Conservation (phyloP, 2,888 invertebrate genomes). For the Drosophila rubida region DNA sequence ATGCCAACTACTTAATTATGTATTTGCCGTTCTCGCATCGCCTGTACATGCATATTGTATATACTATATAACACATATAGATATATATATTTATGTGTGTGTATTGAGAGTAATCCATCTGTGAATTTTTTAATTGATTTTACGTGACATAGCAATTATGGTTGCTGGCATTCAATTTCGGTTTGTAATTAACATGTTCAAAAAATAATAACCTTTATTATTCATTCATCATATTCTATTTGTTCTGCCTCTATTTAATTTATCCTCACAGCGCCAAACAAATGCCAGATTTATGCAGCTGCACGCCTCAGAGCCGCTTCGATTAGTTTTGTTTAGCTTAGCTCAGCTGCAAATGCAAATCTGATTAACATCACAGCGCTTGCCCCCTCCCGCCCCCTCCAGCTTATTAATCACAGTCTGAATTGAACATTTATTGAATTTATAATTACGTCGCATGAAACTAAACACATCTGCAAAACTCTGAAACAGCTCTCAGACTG, state of each 20-base stretch:
- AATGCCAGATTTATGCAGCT: constrained; percentile 2
- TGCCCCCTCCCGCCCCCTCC: no score
- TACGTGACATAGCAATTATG: constrained; percentile 46
- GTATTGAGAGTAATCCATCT: constrained; percentile 25
- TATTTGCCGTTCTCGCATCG: background rate
- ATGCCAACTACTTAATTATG: constrained; percentile 40
- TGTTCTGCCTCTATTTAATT: constrained; percentile 41
- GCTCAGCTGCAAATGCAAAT: constrained; percentile 2
- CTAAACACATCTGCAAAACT: background rate
- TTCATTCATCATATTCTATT: constrained; percentile 41
- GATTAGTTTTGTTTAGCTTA: constrained; percentile 16
- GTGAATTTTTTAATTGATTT: constrained; percentile 55
- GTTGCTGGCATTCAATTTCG: constrained; percentile 27
- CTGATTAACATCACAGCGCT: no score
- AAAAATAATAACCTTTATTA: constrained; percentile 46
- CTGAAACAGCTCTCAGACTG: background rate
- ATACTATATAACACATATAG: no score
- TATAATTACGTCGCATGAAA: background rate
- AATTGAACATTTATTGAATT: constrained; percentile 1
- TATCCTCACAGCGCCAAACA: constrained; percentile 6
- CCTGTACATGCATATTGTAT: constrained; percentile 2
- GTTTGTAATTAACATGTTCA: constrained; percentile 40
- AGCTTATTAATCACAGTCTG: constrained; percentile 1
- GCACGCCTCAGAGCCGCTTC: background rate
- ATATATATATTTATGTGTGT: no score